These are phyloP conservation scores for Tachysurus vachellii DNA, from an alignment of 2,113 vertebrate species.

Conservation along the genomic window DNA sequence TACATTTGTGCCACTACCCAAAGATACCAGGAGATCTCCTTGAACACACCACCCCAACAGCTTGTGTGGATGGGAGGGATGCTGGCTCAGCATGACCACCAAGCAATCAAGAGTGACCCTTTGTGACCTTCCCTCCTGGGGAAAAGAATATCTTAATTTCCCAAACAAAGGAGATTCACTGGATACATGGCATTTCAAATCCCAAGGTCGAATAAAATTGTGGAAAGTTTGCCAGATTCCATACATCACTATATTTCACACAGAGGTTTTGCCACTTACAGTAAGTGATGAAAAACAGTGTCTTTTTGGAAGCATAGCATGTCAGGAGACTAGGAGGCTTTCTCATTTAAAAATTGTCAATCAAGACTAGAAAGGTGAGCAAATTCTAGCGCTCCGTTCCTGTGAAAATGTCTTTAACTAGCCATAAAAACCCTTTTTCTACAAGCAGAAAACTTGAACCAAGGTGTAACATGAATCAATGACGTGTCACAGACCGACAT, in stretches of 20 bases:
- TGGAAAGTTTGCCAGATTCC: background rate
- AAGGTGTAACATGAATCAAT: background rate
- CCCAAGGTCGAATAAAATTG: background rate
- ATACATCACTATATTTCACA: background rate
- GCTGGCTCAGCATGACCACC: conserved; percentile 4
- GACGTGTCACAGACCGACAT: background rate
- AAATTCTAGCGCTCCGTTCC: background rate
- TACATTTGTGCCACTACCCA: background rate
- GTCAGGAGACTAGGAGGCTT: background rate
- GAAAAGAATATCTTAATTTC: background rate
- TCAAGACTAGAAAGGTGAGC: background rate
- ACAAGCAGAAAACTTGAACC: background rate
- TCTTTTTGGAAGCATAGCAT: background rate
- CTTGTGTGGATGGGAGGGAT: background rate
- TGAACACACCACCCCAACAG: background rate
- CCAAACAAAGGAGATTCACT: background rate
- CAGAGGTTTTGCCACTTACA: background rate
- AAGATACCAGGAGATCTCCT: background rate
- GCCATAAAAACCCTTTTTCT: background rate
- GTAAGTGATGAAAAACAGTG: background rate
- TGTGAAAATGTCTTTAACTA: background rate
- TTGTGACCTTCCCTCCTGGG: background rate
- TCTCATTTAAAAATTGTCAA: background rate
- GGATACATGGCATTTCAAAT: background rate
- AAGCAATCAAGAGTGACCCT: background rate